Base-by-base conservation (phyloP, 1,140 invertebrate species). In the Ceratoteleas bidentatus region DNA sequence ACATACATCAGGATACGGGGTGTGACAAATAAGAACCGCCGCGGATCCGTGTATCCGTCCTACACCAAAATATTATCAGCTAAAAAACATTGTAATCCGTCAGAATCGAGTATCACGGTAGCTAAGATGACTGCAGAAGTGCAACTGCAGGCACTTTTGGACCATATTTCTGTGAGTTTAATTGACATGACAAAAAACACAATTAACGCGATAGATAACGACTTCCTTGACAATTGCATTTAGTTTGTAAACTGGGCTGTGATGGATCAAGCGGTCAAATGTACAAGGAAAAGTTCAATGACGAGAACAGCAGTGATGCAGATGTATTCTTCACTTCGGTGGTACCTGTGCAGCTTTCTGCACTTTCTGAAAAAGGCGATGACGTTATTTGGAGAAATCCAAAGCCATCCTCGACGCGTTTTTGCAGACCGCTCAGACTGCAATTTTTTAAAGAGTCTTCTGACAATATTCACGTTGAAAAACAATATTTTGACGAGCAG, bases 241-340 rank as follows among this genome's bases (percentile, higher is more conserved):
- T 87, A 11, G 86, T 87, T 74, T 83, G 74, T 54, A 89, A 88
- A 61, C 88, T 86, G 86, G 87, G 84, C 11, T 88, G 80, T 57
- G 87, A 89, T 70, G 87, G 86, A 13, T 82, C 49, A 61, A 86
- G 82, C 2, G 84, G 82, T 16, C 84, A 61, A 87, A 52, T 73
- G 69, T 88, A 87, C 36, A 87, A 87, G 60, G 85, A 90, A 81
- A 85, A 78, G 70, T 87, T 89, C 79, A 16, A 6, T 24, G 45
- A 77, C 15, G 60, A 84, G 45, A 43, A 74, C 10, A 69, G 49
- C 34, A 65, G 57, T n/a, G 86, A 88, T 84, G 62, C 47, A 49
- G 54, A 53, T 72, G 52, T 50, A 3, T 61, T 79, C 53, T 66
- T 72, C 13, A 72, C 66, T 36, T 79, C 66, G 0, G 9, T 66